These are phyloP conservation scores for Maniola hyperantus DNA, from an alignment of 2,888 invertebrate species.

Conservation along the genomic window DNA sequence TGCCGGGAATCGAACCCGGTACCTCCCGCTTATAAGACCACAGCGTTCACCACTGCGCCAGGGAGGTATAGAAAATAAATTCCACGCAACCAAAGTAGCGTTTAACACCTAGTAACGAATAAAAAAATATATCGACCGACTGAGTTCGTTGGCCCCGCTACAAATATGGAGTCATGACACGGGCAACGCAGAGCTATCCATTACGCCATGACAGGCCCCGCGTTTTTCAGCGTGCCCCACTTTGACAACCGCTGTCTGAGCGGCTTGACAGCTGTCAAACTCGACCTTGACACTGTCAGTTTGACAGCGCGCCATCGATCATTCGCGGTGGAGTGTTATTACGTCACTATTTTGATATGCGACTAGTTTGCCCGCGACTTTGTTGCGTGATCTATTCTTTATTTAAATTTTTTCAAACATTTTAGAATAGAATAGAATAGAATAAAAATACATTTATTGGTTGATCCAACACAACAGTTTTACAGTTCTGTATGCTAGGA, in stretches of 20 bases:
- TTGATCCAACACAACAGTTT: too few species aligned
- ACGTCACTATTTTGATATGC: constrained; percentile 42
- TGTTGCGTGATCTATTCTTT: not conserved
- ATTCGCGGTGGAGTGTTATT: constrained; percentile 43
- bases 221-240: constrained; percentile 65
- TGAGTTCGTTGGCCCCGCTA: constrained; percentile 59
- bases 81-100: not conserved
- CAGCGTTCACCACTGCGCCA: too few species aligned
- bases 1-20: too few species aligned
- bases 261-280: constrained; percentile 62
- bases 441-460: too few species aligned
- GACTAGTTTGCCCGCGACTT: constrained; percentile 17
- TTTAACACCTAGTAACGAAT: constrained; percentile 37
- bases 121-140: constrained; percentile 44
- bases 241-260: constrained; percentile 57
- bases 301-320: constrained; percentile 64
- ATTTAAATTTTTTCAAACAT: too few species aligned
- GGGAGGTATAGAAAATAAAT: not conserved
- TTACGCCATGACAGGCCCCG: constrained; percentile 67
- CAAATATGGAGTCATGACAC: constrained; percentile 55
- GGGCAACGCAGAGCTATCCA: constrained; percentile 67
- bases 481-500: too few species aligned
- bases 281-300: constrained; percentile 64
- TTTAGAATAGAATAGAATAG: too few species aligned
- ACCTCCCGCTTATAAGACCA: too few species aligned